Base-by-base conservation (phyloP, 2,113 vertebrate species). In the Zosterops hypoxanthus region DNA sequence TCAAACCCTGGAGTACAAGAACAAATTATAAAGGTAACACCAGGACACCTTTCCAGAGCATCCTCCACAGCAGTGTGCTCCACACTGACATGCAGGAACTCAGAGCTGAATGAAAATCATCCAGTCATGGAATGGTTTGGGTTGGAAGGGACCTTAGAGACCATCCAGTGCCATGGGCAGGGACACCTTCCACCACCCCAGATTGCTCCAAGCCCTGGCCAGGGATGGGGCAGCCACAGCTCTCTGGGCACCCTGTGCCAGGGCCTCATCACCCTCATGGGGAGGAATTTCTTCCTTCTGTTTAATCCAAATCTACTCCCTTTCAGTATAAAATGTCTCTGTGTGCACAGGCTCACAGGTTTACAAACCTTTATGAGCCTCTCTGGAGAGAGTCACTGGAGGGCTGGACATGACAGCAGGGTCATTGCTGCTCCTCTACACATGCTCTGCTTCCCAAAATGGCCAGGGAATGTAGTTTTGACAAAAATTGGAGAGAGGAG, bases 51-150 rank as follows among this genome's bases (percentile, higher is more conserved):
- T 39, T 12, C 50, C 79, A 79, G 89, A 59, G 56, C 63, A 47
- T 19, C 44, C 55, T 66, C 0, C 2, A 10, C 29, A 26, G 9
- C 0, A 0, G 3, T 1, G 60, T 24, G 49, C 60, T 28, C 8
- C 0, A 28, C 59, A 63, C 36, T 23, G 57, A 3, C 0, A 14
- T 14, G 29, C 39, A 79, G 24, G 21, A 13, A 22, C n/a, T 5
- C 2, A 7, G 60, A 11, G 26, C 39, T 8, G 41, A 20, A 29
- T 11, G 41, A 47, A 59, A n/a, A 49, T 26, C 34, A 49, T 5
- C 55, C n/a, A 13, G 15, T 6, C 47, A 28, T 28, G n/a, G 17
- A 8, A 33, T 34, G 29, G 16, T 3, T 12, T 41, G 47, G 21
- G 24, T 13, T 34, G n/a, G 47, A 34, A 60, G 17, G 41, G 31